phyloP scores from a whole-genome alignment of 2,888 invertebrate species.

The Xestia c-nigrum region DNA sequence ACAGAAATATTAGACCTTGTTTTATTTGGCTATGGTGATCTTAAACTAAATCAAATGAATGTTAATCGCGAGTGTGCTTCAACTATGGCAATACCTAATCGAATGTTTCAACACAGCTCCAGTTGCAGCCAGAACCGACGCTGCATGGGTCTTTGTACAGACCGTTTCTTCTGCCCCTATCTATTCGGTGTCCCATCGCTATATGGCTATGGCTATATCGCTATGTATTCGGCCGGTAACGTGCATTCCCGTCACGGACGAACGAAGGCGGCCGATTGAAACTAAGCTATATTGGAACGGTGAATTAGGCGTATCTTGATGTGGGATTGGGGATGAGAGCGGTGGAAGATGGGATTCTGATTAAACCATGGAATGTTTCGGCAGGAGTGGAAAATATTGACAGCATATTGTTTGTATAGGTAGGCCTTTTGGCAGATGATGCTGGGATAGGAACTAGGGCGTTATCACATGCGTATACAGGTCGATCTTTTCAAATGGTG shows the following conservation, averaged over 20 bases:
- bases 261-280: conserved; percentile 62
- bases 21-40: background rate
- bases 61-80: background rate
- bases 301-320: conserved; percentile 59
- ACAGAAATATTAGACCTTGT: too few relatives aligned
- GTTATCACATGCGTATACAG: background rate
- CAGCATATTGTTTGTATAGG: background rate
- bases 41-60: background rate
- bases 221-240: conserved; percentile 41
- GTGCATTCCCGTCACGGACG: conserved; percentile 62
- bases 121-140: background rate
- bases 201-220: too few relatives aligned
- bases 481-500: background rate
- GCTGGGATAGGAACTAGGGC: background rate
- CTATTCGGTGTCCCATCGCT: conserved; percentile 39
- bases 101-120: background rate
- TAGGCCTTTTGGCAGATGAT: background rate
- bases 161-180: conserved; percentile 4
- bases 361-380: conserved; percentile 9
- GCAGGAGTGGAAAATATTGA: background rate
- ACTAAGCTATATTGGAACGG: conserved; percentile 65
- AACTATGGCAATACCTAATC: background rate
- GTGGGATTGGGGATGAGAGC: conserved; percentile 26
- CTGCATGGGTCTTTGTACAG: background rate
- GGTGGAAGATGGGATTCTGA: conserved; percentile 14